Base-by-base conservation (phyloP, 2,113 vertebrate genomes). In the Scatophagus argus region DNA sequence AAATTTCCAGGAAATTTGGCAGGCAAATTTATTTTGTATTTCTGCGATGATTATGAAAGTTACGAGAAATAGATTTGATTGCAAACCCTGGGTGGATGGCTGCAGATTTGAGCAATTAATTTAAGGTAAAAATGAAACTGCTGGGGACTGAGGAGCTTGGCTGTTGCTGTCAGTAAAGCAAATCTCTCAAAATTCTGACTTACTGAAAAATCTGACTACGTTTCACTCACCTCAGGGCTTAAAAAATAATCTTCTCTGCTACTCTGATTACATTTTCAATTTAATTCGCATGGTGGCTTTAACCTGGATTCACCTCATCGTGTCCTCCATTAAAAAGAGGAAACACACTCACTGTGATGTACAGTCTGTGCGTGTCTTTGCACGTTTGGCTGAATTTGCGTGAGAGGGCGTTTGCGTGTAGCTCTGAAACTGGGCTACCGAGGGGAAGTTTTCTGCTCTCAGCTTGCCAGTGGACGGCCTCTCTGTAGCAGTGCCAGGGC, bases 401-500 rank as follows among this genome's bases (percentile, higher is more conserved):
- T 79, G 43, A 61, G 58, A 54, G 55, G 49, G n/a, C 38, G 51
- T 44, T 72, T 83, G 69, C 46, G 29, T 77, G 82, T 54, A 60
- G 69, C 56, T 55, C 74, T 74, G 77, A 78, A 61, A 81, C 62
- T 62, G 55, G 70, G 83, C 65, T 69, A 44, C 56, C 13, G 76
- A 74, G 43, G 56, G 69, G 31, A 58, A 55, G 58, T 19, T 82
- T 46, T 61, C 66, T 63, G 70, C 9, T 70, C 70, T 41, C 29
- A 25, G 9, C 55, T 54, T 60, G 56, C 74, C 82, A 79, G 41
- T 39, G 68, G 76, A 25, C 44, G 8, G 80, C 63, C 44, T 79
- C 72, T 85, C 56, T 73, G 81, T 84, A 58, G 76, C 74, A 29
- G 85, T 80, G 82, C 85, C 87, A 87, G 82, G 54, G 62, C 74